A percentile compares a stretch with the other conserved stretches of the same genome.
These are phyloP conservation scores for Deilephila porcellus DNA, from an alignment of 2,888 invertebrate species.

Conservation along the genomic window DNA sequence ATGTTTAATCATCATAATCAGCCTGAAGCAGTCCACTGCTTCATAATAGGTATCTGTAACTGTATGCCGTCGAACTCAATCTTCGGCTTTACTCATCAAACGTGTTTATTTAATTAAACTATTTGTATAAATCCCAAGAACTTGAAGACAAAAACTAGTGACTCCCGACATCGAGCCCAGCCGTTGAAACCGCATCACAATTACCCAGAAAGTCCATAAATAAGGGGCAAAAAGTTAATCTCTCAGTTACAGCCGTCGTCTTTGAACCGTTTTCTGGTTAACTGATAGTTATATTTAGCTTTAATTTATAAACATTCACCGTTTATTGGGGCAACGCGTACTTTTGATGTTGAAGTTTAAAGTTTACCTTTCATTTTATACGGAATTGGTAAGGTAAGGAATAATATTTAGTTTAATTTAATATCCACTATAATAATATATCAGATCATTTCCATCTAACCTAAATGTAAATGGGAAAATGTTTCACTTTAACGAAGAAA, in stretches of 20 bases:
- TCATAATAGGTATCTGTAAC: too few relatives aligned
- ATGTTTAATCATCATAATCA: not conserved
- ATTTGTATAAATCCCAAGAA: not conserved
- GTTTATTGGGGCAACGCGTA: conserved; percentile 51
- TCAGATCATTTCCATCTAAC: not conserved
- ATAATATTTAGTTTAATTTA: not conserved
- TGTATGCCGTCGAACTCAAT: too few relatives aligned
- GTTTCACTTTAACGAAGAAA: too few relatives aligned
- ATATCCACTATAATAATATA: not conserved
- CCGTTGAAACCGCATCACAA: conserved; percentile 9
- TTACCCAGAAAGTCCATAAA: conserved; percentile 29
- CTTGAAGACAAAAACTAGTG: not conserved
- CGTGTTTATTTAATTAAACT: not conserved
- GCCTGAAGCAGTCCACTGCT: too few relatives aligned
- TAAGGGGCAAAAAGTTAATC: conserved; percentile 27
- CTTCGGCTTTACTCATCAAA: too few relatives aligned
- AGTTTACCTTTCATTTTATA: not conserved
- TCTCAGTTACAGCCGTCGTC: conserved; percentile 34
- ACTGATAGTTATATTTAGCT: conserved; percentile 42
- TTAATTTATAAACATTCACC: conserved; percentile 47
- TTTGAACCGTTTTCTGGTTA: conserved; percentile 39
- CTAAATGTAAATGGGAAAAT: too few relatives aligned
- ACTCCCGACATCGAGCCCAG: not conserved
- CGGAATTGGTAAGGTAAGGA: not conserved
- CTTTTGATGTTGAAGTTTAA: conserved; percentile 26